These are phyloP conservation scores for Drosophila ohnishii DNA, from an alignment of 1,140 invertebrate genomes.

Conservation along the genomic window DNA sequence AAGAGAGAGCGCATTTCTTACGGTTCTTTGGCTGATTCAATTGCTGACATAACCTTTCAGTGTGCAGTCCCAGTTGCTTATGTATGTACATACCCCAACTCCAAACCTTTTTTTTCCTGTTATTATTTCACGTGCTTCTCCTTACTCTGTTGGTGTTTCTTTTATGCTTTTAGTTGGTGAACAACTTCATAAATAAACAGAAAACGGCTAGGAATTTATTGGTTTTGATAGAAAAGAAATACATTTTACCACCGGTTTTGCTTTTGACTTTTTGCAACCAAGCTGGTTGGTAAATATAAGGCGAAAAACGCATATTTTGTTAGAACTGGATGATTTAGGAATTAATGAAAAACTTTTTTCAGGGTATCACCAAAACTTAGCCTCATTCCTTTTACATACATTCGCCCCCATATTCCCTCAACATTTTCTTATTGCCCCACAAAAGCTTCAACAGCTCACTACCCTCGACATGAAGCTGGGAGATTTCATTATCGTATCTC, in stretches of 20 bases:
- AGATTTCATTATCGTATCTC: slow-evolving; percentile 27
- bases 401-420: slow-evolving; percentile 1
- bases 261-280: too few species aligned
- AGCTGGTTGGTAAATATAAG: too few species aligned
- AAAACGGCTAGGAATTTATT: too few species aligned
- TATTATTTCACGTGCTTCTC: background rate
- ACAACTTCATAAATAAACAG: slow-evolving; percentile 12
- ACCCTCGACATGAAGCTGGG: slow-evolving; percentile 6
- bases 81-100: background rate
- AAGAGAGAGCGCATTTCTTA: slow-evolving; percentile 25
- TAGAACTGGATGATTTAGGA: background rate
- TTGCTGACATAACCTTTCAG: slow-evolving; percentile 48
- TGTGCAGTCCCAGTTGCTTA: slow-evolving; percentile 28
- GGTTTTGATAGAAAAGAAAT: too few species aligned
- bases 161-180: background rate
- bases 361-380: slow-evolving; percentile 3
- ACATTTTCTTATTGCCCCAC: slow-evolving; percentile 26
- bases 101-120: background rate
- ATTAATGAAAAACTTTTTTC: background rate
- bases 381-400: too few species aligned
- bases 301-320: too few species aligned
- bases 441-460: slow-evolving; percentile 34
- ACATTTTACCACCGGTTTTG: too few species aligned
- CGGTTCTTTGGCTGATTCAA: slow-evolving; percentile 33
- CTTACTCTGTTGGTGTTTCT: background rate